These are phyloP conservation scores for Aphidius ervi DNA, from an alignment of 1,140 invertebrate species.

Conservation along the genomic window DNA sequence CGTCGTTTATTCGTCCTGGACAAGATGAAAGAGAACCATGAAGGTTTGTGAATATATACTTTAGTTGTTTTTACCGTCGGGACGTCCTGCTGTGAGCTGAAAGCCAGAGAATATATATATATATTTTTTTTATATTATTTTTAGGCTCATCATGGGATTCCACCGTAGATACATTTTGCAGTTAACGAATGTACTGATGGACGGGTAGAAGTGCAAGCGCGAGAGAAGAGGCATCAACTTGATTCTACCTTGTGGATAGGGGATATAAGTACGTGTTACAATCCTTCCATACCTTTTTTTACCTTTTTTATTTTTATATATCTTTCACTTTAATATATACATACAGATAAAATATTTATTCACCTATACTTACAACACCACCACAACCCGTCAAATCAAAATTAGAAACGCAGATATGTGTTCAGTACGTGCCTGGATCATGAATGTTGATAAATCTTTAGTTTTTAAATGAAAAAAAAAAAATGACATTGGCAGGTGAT, in stretches of 20 bases:
- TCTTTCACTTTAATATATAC: too few species aligned
- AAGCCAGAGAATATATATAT: neutral
- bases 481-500: constrained; percentile 3
- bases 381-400: constrained; percentile 1
- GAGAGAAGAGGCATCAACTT: neutral
- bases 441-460: constrained; percentile 7
- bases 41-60: too few species aligned
- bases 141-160: constrained; percentile 7
- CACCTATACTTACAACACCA: too few species aligned
- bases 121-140: too few species aligned
- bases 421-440: neutral
- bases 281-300: neutral
- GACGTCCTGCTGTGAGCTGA: constrained; percentile 14
- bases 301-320: neutral
- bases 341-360: too few species aligned
- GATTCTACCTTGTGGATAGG: neutral
- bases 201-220: constrained; percentile 15
- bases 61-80: neutral
- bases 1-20: too few species aligned
- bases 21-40: too few species aligned
- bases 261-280: constrained; percentile 12
- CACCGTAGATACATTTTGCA: constrained; percentile 19
- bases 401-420: neutral
- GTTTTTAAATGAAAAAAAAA: neutral
- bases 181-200: constrained; percentile 19